phyloP scores from a whole-genome alignment of 2,797 vertebrate genomes.

The Gymnoscopelus braueri region DNA sequence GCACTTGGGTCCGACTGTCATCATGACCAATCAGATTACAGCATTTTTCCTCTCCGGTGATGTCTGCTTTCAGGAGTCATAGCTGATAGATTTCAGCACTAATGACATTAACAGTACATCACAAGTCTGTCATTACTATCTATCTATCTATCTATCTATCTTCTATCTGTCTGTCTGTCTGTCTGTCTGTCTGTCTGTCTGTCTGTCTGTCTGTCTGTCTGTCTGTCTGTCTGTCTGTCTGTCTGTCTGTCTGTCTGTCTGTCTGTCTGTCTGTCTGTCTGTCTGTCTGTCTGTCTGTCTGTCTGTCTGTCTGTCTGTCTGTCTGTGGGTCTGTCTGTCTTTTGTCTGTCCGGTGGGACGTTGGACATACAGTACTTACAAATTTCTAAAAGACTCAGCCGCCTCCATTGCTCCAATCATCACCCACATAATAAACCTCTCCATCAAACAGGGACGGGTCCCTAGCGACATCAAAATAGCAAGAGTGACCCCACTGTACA shows the following conservation, averaged over 20 bases:
- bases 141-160: constrained; percentile 39
- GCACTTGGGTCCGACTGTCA: constrained; percentile 56
- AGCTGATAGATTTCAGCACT: constrained; percentile 31
- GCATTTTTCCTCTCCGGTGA: constrained; percentile 30
- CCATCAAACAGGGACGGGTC: too few species aligned
- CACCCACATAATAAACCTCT: too few species aligned
- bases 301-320: constrained; percentile 8
- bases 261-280: constrained; percentile 2
- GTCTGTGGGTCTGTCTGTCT: too few species aligned
- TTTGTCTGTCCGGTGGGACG: too few species aligned
- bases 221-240: not conserved
- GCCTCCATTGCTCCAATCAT: too few species aligned
- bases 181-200: constrained; percentile 16
- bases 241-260: not conserved
- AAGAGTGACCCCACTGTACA: too few species aligned
- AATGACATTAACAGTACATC: constrained; percentile 48
- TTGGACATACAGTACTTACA: too few species aligned
- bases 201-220: constrained; percentile 6
- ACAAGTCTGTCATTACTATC: constrained; percentile 14
- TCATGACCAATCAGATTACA: constrained; percentile 72
- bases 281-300: not conserved
- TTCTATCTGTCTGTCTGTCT: constrained; percentile 29
- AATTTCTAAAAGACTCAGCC: too few species aligned
- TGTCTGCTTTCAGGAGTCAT: constrained; percentile 10
- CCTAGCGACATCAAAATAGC: too few species aligned